These are phyloP conservation scores for Acanthochromis polyacanthus DNA, from an alignment of 2,113 vertebrate genomes.

Conservation along the genomic window DNA sequence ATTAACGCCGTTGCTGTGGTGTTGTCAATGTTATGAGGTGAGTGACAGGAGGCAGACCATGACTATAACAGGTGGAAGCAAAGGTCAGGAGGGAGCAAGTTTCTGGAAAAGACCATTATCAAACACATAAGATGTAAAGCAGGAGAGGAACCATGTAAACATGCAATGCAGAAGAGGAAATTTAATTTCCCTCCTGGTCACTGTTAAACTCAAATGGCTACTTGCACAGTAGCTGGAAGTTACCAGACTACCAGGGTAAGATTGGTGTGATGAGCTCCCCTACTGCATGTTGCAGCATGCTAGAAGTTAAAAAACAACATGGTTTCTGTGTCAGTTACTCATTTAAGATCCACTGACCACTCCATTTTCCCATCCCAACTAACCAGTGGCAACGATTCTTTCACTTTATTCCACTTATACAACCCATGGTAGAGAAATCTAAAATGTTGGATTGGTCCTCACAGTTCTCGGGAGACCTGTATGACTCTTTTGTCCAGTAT, in stretches of 20 bases:
- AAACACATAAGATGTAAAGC: conserved; percentile 44
- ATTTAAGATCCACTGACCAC: neutral
- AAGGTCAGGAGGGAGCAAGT: conserved; percentile 80
- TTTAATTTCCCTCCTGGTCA: conserved; percentile 68
- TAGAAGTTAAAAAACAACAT: neutral
- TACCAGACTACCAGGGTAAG: neutral
- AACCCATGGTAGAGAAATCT: conserved; percentile 30
- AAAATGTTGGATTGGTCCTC: conserved; percentile 46
- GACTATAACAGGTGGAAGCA: conserved; percentile 80
- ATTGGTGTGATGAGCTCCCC: neutral
- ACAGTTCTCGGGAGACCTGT: conserved; percentile 66
- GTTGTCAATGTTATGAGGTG: conserved; percentile 84
- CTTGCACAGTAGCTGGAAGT: conserved; percentile 65
- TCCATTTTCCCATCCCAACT: neutral
- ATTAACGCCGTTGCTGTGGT: conserved; percentile 74
- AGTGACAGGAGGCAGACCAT: conserved; percentile 82
- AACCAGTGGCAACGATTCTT: conserved; percentile 5
- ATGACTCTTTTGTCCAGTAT: conserved; percentile 72
- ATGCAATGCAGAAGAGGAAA: conserved; percentile 65
- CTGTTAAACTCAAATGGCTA: conserved; percentile 60
- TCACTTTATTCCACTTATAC: conserved; percentile 2
- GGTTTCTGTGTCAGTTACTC: conserved; percentile 3
- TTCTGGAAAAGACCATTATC: conserved; percentile 75
- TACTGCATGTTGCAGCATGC: neutral
- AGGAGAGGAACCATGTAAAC: conserved; percentile 67